Evolutionary conservation across 2,888 invertebrate genomes (phyloP), one percentile per base, ranked within the genome.

Genomic region (Acronicta leporina): DNA sequence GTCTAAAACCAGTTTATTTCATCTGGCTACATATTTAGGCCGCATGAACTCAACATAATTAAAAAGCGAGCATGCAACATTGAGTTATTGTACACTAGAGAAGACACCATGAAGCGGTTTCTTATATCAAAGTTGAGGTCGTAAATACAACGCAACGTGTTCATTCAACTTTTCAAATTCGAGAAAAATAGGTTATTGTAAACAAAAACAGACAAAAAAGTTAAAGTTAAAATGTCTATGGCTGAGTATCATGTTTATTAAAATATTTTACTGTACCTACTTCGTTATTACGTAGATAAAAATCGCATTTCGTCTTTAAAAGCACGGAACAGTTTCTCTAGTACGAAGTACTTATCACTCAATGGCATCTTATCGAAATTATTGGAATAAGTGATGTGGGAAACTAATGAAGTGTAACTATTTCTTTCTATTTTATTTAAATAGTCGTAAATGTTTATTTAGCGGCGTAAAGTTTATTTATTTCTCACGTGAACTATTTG

Each of bases 341-440:
- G 38, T 38, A n/a, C 38, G 38, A 7, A n/a, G n/a, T 2, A 7
- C 5, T 2, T n/a, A 6, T 38, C n/a, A 6, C 38, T 38, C 38
- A n/a, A 38, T 38, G 38, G 7, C 38, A n/a, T 38, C 38, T 38
- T n/a, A 38, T 77, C 56, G 58, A 38, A 64, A 61, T 58, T 50
- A 53, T 58, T 59, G 43, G 53, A 59, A 66, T 63, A 65, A 11
- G 33, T 45, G 40, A 64, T 69, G 63, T 65, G 68, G 50, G 63
- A 68, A 67, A 58, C 47, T 67, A 63, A 74, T 77, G 55, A 66
- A 68, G 65, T 57, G 61, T 62, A 49, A 62, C 62, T 64, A 56
- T 77, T 72, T 64, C 41, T 74, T 72, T 64, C 43, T 55, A 53
- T 75, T 33, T 67, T 66, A 67, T 72, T 59, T 67, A 64, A 58